Conservation (phyloP, 2,797 vertebrate genomes). For the Lemur catta region DNA sequence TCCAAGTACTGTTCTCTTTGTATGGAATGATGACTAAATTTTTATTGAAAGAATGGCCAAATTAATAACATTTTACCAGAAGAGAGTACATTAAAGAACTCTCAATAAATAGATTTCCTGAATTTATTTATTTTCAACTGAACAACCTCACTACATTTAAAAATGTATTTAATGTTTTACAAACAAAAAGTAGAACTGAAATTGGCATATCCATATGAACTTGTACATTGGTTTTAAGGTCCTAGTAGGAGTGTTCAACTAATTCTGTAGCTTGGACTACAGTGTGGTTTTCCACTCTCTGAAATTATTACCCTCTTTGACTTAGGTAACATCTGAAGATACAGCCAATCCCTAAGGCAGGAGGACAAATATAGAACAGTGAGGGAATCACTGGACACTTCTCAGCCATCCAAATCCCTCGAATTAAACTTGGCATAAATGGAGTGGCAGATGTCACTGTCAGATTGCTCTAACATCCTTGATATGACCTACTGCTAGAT, state of each 20-base stretch:
- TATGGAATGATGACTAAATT: neutral
- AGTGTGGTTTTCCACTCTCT: neutral
- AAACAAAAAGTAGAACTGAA: slow-evolving; percentile 24
- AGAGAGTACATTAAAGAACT: neutral
- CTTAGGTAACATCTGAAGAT: slow-evolving; percentile 12
- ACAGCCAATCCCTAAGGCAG: neutral
- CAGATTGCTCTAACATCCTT: slow-evolving; percentile 71
- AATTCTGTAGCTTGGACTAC: neutral
- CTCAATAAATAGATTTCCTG: neutral
- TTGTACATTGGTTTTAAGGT: neutral
- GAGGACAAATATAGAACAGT: slow-evolving; percentile 10
- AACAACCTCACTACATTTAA: neutral
- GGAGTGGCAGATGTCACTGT: slow-evolving; percentile 73
- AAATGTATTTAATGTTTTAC: neutral
- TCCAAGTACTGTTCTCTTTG: neutral
- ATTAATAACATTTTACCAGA: neutral
- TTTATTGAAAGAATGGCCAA: neutral
- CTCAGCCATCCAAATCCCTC: slow-evolving; percentile 41
- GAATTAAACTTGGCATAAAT: slow-evolving; percentile 60
- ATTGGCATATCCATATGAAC: neutral
- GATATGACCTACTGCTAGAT: slow-evolving; percentile 56
- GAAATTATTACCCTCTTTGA: neutral
- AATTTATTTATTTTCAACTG: neutral
- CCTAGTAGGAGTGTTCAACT: neutral
- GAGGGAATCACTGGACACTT: neutral